phyloP scores from a whole-genome alignment of 2,888 invertebrate genomes.

The Conomelus anceps region DNA sequence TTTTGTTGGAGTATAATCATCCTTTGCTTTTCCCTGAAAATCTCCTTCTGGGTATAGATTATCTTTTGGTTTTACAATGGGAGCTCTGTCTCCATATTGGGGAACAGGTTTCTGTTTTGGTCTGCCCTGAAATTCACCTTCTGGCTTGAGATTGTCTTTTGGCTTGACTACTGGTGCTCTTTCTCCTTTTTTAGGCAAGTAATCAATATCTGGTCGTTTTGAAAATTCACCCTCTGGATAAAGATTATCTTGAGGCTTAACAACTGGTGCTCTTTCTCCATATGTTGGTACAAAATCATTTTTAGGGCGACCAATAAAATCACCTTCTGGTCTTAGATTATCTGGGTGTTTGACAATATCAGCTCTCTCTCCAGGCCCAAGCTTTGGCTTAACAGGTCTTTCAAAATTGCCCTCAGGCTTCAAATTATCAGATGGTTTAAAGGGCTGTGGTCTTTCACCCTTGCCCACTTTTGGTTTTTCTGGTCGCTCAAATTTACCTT shows the following conservation, averaged over 20 bases:
- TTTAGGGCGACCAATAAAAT: conserved; percentile 37
- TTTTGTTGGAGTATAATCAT: conserved; percentile 37
- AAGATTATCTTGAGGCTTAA: conserved; percentile 37
- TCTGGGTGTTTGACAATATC: conserved; percentile 46
- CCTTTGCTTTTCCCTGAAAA: conserved; percentile 42
- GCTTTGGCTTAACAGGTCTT: conserved; percentile 40
- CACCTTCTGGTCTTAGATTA: conserved; percentile 46
- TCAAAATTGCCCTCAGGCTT: conserved; percentile 46
- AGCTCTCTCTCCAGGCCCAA: conserved; percentile 35
- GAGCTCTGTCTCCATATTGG: conserved; percentile 29
- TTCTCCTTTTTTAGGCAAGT: conserved; percentile 45
- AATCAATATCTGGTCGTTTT: conserved; percentile 36
- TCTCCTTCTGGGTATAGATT: conserved; percentile 53
- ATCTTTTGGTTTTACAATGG: conserved; percentile 46
- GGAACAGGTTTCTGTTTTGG: conserved; percentile 42
- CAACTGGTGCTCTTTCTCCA: conserved; percentile 35
- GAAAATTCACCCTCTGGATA: conserved; percentile 40
- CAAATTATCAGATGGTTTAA: conserved; percentile 48
- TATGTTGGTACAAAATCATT: conserved; percentile 38
- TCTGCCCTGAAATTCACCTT: conserved; percentile 42
- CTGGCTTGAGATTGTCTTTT: conserved; percentile 40
- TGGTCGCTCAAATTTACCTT: conserved; percentile 43
- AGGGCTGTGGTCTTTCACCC: conserved; percentile 39
- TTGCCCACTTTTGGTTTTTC: conserved; percentile 33
- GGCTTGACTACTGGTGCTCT: conserved; percentile 50